Base-by-base conservation (phyloP, 2,797 vertebrate genomes). In the Chaunax sp. region DNA sequence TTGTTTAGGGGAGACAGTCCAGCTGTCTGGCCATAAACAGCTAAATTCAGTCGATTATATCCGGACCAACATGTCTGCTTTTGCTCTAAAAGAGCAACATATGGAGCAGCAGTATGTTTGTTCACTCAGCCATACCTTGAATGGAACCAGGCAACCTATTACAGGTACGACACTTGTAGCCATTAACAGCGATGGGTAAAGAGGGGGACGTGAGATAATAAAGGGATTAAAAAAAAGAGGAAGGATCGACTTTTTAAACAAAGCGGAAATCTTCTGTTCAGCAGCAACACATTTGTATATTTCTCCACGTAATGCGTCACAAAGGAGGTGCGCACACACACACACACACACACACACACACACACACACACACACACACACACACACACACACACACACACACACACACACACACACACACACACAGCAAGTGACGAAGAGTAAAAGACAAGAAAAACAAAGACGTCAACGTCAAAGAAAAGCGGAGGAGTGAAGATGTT, bases 391-490 rank as follows among this genome's bases (percentile, higher is more conserved):
- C n/a, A n/a, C n/a, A n/a, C n/a, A n/a, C n/a, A n/a, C n/a, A n/a
- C n/a, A n/a, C n/a, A n/a, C n/a, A n/a, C n/a, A n/a, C n/a, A 60
- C 20, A 6, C 22, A 51, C 68, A 53, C 64, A 70, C 61, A 30
- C 55, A 80, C 46, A 55, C 50, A 61, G 65, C 49, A 40, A 62
- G 59, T 1, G 18, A 54, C 43, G 69, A 66, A 19, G 46, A 72
- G 62, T 22, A 18, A 5, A 40, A n/a, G 9, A 56, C 10, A 22
- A 57, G 55, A 66, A 57, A 64, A 81, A 82, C 56, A 81, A 83
- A 84, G 83, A 67, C 20, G 55, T 79, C 68, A 85, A 77, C 83
- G 69, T 68, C 64, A 71, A 78, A 81, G 71, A 61, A 52, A 80
- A 68, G 66, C 68, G 1, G 64, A 72, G 75, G 68, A 67, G 68